These are phyloP conservation scores for Dynastes hyllus DNA, from an alignment of 2,888 invertebrate genomes.

Conservation along the genomic window DNA sequence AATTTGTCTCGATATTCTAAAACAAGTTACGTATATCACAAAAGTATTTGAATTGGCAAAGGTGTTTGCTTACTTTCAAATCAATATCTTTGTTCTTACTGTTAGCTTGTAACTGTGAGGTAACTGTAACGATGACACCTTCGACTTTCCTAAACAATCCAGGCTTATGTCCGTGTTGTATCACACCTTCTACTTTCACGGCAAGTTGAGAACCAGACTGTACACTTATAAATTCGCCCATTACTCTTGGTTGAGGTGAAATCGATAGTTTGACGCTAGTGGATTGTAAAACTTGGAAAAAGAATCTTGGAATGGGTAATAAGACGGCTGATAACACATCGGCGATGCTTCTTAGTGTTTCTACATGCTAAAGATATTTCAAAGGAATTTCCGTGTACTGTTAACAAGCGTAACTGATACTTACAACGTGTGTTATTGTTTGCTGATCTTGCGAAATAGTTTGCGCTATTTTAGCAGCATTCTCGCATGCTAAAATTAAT, in stretches of 20 bases:
- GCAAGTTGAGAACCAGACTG: constrained; percentile 90
- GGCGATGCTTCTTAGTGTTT: constrained; percentile 76
- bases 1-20: constrained; percentile 68
- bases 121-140: constrained; percentile 81
- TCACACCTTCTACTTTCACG: constrained; percentile 94
- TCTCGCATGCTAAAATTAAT: constrained; percentile 70
- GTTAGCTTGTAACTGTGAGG: constrained; percentile 75
- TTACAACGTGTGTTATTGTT: constrained; percentile 72
- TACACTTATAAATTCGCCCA: constrained; percentile 89
- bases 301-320: constrained; percentile 82
- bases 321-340: constrained; percentile 78
- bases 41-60: neutral
- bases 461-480: constrained; percentile 68
- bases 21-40: constrained; percentile 51
- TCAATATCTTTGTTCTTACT: constrained; percentile 67
- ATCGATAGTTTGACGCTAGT: constrained; percentile 88
- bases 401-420: neutral
- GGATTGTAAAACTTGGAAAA: constrained; percentile 89
- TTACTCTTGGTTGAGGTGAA: constrained; percentile 84
- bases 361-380: constrained; percentile 70
- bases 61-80: constrained; percentile 62
- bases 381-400: neutral
- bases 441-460: constrained; percentile 66
- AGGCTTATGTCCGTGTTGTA: constrained; percentile 81
- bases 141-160: constrained; percentile 82